Percentiles rank a stretch among this genome's conserved stretches.
These are phyloP conservation scores for Oncorhynchus nerka DNA, from an alignment of 2,113 vertebrate genomes.

Conservation along the genomic window DNA sequence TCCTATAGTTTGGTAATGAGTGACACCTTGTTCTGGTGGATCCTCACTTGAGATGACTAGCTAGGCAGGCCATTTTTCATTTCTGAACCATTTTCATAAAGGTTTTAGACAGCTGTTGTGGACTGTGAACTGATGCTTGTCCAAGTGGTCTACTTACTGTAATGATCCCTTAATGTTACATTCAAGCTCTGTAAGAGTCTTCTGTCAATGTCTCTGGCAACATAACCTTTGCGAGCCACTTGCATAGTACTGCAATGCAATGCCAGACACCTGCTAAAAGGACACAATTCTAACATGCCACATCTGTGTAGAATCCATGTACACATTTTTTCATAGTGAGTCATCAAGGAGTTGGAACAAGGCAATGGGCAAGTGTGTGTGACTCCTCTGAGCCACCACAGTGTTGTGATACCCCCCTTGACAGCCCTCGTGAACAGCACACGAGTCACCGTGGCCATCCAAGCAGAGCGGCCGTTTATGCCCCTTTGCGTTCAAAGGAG, in stretches of 20 bases:
- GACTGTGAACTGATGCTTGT: too few relatives aligned
- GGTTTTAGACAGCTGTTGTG: too few relatives aligned
- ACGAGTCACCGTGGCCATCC: slow-evolving; percentile 50
- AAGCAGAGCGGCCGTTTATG: slow-evolving; percentile 54
- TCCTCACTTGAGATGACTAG: too few relatives aligned
- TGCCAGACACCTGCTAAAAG: neutral
- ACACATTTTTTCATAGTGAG: neutral
- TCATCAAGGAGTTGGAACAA: neutral
- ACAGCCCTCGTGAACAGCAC: neutral
- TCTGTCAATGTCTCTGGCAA: too few relatives aligned
- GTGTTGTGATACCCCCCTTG: neutral
- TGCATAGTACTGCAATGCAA: too few relatives aligned
- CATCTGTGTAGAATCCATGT: neutral
- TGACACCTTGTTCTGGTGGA: too few relatives aligned
- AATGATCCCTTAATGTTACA: too few relatives aligned
- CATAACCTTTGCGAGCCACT: too few relatives aligned
- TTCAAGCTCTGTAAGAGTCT: too few relatives aligned
- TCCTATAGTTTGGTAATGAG: neutral
- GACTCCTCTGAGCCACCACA: neutral
- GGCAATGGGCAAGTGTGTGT: neutral
- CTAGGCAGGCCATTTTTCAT: too few relatives aligned
- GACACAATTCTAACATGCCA: neutral
- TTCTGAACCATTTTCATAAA: too few relatives aligned
- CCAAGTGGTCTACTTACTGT: too few relatives aligned
- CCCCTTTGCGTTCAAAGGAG: slow-evolving; percentile 47